Evolutionary conservation across 1,140 invertebrate genomes (phyloP).

Genomic region (Zaprionus camerounensis): DNA sequence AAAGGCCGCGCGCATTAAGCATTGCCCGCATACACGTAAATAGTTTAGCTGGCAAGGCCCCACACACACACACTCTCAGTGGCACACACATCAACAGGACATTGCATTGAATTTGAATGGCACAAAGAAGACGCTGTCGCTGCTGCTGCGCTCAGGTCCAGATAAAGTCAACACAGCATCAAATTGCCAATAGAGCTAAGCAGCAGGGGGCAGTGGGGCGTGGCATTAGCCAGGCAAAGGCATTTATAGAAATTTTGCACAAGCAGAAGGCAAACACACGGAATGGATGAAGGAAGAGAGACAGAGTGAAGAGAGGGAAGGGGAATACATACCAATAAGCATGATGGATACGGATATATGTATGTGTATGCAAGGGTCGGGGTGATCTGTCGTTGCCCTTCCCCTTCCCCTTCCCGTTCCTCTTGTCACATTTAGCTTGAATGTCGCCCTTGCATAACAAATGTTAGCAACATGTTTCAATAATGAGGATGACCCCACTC

Average conservation of each 20-base stretch:
- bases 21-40: constrained; percentile 44
- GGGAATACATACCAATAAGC: constrained; percentile 50
- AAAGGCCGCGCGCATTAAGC: constrained; percentile 53
- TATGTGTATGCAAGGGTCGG: not conserved
- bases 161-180: constrained; percentile 50
- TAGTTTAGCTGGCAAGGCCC: constrained; percentile 66
- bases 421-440: constrained; percentile 63
- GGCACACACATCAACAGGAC: constrained; percentile 19
- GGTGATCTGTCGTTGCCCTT: not conserved
- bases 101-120: constrained; percentile 75
- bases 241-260: constrained; percentile 72
- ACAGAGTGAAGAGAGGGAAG: not conserved
- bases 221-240: constrained; percentile 18
- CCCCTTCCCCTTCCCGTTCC: not conserved
- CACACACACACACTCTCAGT: not conserved
- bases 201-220: not conserved
- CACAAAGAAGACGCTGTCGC: constrained; percentile 43
- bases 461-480: constrained; percentile 78
- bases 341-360: constrained; percentile 60
- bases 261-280: constrained; percentile 46
- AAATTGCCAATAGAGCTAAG: constrained; percentile 45
- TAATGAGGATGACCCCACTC: constrained; percentile 60
- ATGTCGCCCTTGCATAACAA: constrained; percentile 80
- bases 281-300: constrained; percentile 15
- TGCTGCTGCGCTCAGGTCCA: constrained; percentile 19